Evolutionary conservation across 2,113 vertebrate genomes (phyloP).

Genomic region (Ammodytes marinus): DNA sequence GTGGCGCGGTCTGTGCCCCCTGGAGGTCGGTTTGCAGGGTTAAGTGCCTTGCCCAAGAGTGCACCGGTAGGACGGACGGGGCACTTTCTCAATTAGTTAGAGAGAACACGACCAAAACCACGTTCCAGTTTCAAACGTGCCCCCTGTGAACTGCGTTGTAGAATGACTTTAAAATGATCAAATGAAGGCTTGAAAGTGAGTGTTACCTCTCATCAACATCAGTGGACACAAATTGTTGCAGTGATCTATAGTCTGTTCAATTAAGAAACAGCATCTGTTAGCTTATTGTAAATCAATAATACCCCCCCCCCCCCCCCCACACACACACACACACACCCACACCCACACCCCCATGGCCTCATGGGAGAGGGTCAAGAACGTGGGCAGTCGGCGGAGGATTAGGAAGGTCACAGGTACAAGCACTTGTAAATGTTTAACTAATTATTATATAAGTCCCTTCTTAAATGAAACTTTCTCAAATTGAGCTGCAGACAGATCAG

Average conservation of each 20-base stretch:
- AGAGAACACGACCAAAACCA: not conserved
- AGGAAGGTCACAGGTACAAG: constrained; percentile 2
- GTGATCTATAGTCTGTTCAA: constrained; percentile 34
- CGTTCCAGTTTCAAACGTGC: not conserved
- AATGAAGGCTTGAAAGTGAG: constrained; percentile 7
- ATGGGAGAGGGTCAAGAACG: constrained; percentile 20
- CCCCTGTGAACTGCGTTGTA: not conserved
- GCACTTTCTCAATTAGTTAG: not conserved
- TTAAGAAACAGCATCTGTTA: constrained; percentile 18
- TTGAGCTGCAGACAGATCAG: not conserved
- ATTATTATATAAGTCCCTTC: not conserved
- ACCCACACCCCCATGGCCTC: not conserved
- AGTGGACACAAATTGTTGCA: not conserved
- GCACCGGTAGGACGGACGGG: not conserved
- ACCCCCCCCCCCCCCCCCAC: too few relatives aligned
- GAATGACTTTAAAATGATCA: constrained; percentile 6
- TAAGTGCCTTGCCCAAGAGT: constrained; percentile 44
- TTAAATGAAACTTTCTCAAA: not conserved
- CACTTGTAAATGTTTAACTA: not conserved
- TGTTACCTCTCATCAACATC: not conserved
- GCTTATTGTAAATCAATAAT: constrained; percentile 44
- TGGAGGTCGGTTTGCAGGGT: constrained; percentile 15
- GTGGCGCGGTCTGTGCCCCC: constrained; percentile 19
- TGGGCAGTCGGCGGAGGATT: constrained; percentile 9
- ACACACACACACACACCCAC: too few relatives aligned